Evolutionary conservation across 30 jellyfish, hydroid and myxozoan species (phyloP).

Genomic region (Cassiopea andromeda): DNA sequence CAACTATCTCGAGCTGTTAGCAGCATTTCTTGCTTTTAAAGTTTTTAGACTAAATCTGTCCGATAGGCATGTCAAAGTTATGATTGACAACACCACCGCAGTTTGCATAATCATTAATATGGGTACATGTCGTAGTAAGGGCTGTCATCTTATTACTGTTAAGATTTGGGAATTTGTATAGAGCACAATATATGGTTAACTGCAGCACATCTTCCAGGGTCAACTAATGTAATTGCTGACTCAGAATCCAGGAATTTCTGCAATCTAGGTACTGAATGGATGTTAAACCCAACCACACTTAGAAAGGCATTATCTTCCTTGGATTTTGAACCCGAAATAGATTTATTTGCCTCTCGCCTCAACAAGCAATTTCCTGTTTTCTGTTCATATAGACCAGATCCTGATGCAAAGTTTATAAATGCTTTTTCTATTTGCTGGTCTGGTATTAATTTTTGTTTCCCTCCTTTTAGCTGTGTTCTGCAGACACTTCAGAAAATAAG

Average conservation of each 20-base stretch:
- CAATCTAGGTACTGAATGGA: conserved; percentile 54
- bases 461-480: no score
- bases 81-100: conserved; percentile 60
- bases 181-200: conserved; percentile 45
- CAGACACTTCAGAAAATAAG: no score
- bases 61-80: conserved; percentile 30
- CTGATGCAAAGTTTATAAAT: no score
- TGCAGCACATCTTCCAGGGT: conserved; percentile 71
- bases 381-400: no score
- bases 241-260: conserved; percentile 30
- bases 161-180: conserved; percentile 47
- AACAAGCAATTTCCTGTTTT: no score
- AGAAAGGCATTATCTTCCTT: no score
- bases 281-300: conserved; percentile 23
- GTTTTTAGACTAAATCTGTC: neutral
- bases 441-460: no score
- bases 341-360: no score
- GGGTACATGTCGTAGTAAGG: conserved; percentile 60
- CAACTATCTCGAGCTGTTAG: conserved; percentile 39
- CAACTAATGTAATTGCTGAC: conserved; percentile 37
- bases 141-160: conserved; percentile 12
- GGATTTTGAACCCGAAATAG: no score
- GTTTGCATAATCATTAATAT: conserved; percentile 40
- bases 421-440: no score
- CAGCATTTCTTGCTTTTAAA: conserved; percentile 38